Percentiles rank a stretch among this genome's conserved stretches.
Evolutionary conservation across 2,797 vertebrate species (phyloP).

Genomic region (Pachyuromys duprasi): DNA sequence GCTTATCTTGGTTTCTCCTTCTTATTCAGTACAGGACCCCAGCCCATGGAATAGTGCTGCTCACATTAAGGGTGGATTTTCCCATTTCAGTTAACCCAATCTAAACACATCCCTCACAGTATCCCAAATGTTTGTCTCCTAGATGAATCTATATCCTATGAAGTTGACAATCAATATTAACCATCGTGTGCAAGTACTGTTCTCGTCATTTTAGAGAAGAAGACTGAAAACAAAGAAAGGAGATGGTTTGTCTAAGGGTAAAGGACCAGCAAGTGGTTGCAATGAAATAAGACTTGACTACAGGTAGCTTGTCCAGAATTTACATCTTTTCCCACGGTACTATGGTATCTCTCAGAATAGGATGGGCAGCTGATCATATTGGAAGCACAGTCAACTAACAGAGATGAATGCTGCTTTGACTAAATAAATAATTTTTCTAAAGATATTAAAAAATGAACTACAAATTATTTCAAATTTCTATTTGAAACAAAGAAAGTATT

Average conservation of each 20-base stretch:
- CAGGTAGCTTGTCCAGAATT: background rate
- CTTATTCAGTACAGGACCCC: background rate
- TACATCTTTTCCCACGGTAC: background rate
- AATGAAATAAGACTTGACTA: background rate
- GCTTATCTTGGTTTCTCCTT: background rate
- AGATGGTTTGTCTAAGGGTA: background rate
- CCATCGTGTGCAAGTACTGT: background rate
- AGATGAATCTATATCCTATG: background rate
- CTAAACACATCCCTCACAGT: background rate
- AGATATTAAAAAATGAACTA: constrained; percentile 39
- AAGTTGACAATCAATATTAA: background rate
- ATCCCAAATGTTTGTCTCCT: background rate
- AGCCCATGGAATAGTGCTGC: background rate
- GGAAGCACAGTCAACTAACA: background rate
- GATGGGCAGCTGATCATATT: background rate
- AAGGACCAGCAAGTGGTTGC: background rate
- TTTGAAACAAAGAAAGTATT: background rate
- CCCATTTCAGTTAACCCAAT: background rate
- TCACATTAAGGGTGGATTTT: too few species aligned
- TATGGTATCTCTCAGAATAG: background rate
- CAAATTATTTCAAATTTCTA: background rate
- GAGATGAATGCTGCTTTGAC: background rate
- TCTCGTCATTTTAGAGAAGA: too few species aligned
- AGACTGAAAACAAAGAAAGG: background rate
- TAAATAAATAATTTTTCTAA: constrained; percentile 47